These are phyloP conservation scores for Anseranas semipalmata DNA, from an alignment of 2,113 vertebrate species.

Conservation along the genomic window DNA sequence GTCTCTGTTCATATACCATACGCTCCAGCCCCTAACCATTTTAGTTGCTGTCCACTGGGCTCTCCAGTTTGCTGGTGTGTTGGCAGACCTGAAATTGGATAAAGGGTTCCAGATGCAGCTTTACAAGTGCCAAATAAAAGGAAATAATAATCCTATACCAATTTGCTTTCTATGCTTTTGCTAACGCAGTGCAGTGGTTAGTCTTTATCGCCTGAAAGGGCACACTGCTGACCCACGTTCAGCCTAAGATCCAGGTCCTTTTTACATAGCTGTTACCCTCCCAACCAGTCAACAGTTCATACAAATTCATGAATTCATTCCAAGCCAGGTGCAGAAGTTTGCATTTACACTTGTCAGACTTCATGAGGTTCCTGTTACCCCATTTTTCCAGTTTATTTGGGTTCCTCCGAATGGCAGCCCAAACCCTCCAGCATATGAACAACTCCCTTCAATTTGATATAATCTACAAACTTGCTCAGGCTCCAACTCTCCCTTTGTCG, in stretches of 20 bases:
- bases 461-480: neutral
- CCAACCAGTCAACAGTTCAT: neutral
- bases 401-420: neutral
- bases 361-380: neutral
- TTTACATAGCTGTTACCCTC: neutral
- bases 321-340: neutral
- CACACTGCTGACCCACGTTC: neutral
- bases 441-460: neutral
- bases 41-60: neutral
- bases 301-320: fast-evolving
- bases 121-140: neutral
- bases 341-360: neutral
- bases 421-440: neutral
- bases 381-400: neutral
- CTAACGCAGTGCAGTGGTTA: neutral
- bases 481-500: neutral
- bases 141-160: neutral
- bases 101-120: neutral
- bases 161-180: neutral
- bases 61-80: neutral
- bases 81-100: neutral
- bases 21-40: neutral
- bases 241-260: neutral
- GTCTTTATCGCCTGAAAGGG: neutral
- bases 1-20: neutral